phyloP scores from a whole-genome alignment of 2,113 vertebrate species.

The Diglossa brunneiventris region DNA sequence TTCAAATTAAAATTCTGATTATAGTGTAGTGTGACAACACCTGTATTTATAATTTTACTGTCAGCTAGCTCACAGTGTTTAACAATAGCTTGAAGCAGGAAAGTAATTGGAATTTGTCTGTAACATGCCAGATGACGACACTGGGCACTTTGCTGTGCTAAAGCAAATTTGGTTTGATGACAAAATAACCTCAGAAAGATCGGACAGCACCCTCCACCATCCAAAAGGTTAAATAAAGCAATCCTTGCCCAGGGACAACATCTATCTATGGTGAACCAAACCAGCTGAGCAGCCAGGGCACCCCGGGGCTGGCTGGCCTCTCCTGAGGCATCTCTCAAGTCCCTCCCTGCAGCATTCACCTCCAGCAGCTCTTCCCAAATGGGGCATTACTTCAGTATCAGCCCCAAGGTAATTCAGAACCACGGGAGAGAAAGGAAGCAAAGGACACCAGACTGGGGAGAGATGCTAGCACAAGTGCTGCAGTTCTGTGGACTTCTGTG shows the following conservation, averaged over 20 bases:
- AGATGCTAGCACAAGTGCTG: neutral
- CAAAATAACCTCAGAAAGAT: slow-evolving; percentile 76
- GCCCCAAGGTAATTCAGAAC: neutral
- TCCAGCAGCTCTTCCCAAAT: neutral
- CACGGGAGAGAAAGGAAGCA: neutral
- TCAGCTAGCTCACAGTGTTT: slow-evolving; percentile 85
- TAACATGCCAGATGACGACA: slow-evolving; percentile 83
- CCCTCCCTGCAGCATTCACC: neutral
- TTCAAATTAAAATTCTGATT: slow-evolving; percentile 91
- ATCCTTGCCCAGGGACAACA: neutral
- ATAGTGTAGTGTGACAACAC: slow-evolving; percentile 88
- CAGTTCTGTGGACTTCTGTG: neutral
- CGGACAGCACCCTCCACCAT: neutral
- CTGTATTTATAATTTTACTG: slow-evolving; percentile 91
- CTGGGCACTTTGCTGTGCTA: slow-evolving; percentile 70
- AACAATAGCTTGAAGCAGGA: slow-evolving; percentile 84
- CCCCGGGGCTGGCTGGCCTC: neutral
- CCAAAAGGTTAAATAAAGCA: slow-evolving; percentile 37
- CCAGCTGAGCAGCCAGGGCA: neutral
- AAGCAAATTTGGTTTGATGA: slow-evolving; percentile 78
- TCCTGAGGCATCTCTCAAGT: neutral
- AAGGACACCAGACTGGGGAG: neutral
- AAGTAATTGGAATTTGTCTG: slow-evolving; percentile 88
- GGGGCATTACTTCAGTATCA: neutral
- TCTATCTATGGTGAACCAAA: neutral